These are phyloP conservation scores for Aptenodytes forsteri DNA, from an alignment of 2,113 vertebrate genomes.

Conservation along the genomic window DNA sequence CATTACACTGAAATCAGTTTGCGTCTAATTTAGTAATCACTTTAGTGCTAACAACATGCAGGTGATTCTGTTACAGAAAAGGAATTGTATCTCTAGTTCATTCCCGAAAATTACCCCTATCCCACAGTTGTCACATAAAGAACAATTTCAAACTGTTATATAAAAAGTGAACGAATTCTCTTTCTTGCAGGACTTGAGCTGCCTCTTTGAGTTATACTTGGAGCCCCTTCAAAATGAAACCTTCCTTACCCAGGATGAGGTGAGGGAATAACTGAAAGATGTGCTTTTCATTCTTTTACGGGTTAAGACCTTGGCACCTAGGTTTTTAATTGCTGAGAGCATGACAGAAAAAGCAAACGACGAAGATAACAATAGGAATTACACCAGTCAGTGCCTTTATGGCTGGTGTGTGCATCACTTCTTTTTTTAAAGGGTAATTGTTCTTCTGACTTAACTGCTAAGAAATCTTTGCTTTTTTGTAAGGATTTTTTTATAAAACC, in stretches of 20 bases:
- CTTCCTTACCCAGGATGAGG: conserved; percentile 95
- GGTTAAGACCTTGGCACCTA: not conserved
- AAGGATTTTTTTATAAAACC: not conserved
- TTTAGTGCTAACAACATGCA: not conserved
- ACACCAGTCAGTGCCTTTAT: not conserved
- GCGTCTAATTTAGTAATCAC: not conserved
- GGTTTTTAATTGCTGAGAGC: not conserved
- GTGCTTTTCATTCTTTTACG: not conserved
- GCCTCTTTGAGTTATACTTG: conserved; percentile 93
- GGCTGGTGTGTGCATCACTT: not conserved
- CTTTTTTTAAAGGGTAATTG: not conserved
- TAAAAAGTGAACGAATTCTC: not conserved
- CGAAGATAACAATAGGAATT: not conserved
- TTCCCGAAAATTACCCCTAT: not conserved
- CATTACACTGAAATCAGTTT: not conserved
- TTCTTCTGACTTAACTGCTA: not conserved
- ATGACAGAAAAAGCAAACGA: not conserved
- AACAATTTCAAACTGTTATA: not conserved
- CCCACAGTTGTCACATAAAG: not conserved
- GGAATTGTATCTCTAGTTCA: not conserved
- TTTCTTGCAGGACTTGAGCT: conserved; percentile 86
- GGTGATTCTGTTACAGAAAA: not conserved
- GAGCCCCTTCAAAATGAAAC: conserved; percentile 94
- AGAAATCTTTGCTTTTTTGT: not conserved
- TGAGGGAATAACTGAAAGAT: conserved; percentile 55